These are phyloP conservation scores for Malacoctenus gilli DNA, from an alignment of 2,797 vertebrate genomes.

Conservation along the genomic window DNA sequence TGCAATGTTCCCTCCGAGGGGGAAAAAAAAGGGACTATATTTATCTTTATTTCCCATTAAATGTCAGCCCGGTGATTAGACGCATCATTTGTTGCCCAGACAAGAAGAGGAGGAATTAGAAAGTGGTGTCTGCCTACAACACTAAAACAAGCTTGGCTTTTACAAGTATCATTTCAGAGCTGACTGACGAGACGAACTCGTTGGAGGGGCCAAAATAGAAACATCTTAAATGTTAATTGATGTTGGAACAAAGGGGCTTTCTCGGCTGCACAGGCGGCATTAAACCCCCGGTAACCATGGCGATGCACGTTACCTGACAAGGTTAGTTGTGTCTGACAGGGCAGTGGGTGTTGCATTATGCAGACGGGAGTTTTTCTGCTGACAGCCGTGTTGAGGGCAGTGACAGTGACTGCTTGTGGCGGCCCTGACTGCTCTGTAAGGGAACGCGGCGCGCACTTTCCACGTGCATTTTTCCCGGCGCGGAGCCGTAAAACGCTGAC, in stretches of 20 bases:
- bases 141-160: conserved; percentile 3
- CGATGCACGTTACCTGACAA: conserved; percentile 51
- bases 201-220: conserved; percentile 41
- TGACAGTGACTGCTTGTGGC: conserved; percentile 34
- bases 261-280: neutral
- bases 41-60: conserved; percentile 20
- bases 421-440: conserved; percentile 28
- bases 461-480: too few species aligned
- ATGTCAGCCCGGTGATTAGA: conserved; percentile 31
- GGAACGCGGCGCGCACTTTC: neutral
- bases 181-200: conserved; percentile 34
- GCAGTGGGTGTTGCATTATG: conserved; percentile 49
- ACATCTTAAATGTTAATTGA: conserved; percentile 57
- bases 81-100: conserved; percentile 13
- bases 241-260: conserved; percentile 15
- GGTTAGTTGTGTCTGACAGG: conserved; percentile 58
- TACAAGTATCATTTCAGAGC: conserved; percentile 30
- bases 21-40: neutral
- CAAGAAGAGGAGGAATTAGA: conserved; percentile 18
- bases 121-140: conserved; percentile 5
- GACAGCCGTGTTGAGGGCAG: conserved; percentile 35
- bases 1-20: neutral
- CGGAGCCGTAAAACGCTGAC: conserved; percentile 20
- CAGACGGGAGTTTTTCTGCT: conserved; percentile 34
- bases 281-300: conserved; percentile 57